Conservation (phyloP, 64 coral and sea anemone genomes). For the Montipora capricornis region DNA sequence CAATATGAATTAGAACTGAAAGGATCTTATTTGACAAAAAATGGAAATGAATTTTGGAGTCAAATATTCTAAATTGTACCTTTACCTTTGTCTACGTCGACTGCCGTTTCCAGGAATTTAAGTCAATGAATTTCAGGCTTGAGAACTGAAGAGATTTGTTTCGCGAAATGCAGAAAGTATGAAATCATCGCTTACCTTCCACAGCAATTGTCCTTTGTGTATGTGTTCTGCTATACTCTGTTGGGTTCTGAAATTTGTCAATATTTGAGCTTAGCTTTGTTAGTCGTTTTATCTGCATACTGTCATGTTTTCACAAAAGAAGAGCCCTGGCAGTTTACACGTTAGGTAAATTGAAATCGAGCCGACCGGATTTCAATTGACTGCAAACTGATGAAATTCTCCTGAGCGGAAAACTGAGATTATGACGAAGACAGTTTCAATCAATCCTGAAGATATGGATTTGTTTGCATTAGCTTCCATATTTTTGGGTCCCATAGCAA, state of each 20-base stretch:
- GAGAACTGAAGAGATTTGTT: not conserved
- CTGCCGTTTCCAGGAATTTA: no score
- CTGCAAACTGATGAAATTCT: not conserved
- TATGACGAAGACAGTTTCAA: not conserved
- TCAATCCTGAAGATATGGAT: not conserved
- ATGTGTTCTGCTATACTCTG: not conserved
- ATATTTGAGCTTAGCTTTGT: not conserved
- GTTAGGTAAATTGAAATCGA: not conserved
- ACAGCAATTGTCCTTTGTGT: not conserved
- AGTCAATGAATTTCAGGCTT: no score
- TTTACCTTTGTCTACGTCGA: no score
- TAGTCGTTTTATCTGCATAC: not conserved
- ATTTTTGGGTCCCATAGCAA: not conserved
- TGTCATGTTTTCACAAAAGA: not conserved
- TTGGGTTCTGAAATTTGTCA: not conserved
- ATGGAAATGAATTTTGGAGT: no score
- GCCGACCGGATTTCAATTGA: not conserved
- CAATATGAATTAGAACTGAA: no score
- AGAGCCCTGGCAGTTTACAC: not conserved
- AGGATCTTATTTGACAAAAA: no score
- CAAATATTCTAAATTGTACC: no score
- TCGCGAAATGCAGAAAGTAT: not conserved
- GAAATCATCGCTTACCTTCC: not conserved
- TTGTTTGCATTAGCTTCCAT: not conserved
- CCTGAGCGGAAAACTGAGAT: not conserved